Percentiles rank a stretch among this genome's conserved stretches.
Conservation (phyloP, 2,888 invertebrate species). For the Phengaris alcon region DNA sequence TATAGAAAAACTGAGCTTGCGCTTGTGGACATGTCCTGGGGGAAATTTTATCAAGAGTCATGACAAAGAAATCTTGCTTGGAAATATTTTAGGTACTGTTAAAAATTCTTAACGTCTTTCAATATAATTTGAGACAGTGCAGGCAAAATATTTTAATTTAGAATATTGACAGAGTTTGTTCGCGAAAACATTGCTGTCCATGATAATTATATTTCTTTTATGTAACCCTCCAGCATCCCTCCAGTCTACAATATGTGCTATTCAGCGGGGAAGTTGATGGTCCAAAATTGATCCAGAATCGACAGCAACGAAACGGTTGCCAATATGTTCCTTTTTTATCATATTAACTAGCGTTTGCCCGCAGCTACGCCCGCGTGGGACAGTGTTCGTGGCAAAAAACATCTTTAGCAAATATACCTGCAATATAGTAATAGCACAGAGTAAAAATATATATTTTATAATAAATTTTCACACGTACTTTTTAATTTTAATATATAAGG, state of each 20-base stretch:
- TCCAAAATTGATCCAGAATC: too few relatives aligned
- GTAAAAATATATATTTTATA: too few relatives aligned
- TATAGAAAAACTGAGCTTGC: not conserved
- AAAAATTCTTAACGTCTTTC: not conserved
- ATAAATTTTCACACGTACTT: too few relatives aligned
- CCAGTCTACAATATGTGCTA: not conserved
- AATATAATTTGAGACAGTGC: not conserved
- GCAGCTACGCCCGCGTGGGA: too few relatives aligned
- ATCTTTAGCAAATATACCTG: too few relatives aligned
- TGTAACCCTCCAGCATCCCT: not conserved
- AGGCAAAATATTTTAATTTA: conserved; percentile 7
- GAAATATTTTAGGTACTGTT: not conserved
- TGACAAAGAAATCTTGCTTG: conserved; percentile 9
- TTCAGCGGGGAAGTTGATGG: not conserved
- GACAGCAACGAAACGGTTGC: too few relatives aligned
- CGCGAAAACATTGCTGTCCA: not conserved
- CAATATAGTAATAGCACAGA: too few relatives aligned
- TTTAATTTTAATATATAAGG: too few relatives aligned
- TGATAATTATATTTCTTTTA: not conserved
- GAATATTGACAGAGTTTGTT: not conserved
- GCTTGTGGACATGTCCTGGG: not conserved
- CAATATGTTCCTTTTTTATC: too few relatives aligned
- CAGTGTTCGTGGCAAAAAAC: too few relatives aligned
- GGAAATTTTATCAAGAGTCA: conserved; percentile 1
- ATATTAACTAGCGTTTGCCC: too few relatives aligned